Evolutionary conservation across 2,888 invertebrate species (phyloP).

Genomic region (Melieria crassipennis): DNA sequence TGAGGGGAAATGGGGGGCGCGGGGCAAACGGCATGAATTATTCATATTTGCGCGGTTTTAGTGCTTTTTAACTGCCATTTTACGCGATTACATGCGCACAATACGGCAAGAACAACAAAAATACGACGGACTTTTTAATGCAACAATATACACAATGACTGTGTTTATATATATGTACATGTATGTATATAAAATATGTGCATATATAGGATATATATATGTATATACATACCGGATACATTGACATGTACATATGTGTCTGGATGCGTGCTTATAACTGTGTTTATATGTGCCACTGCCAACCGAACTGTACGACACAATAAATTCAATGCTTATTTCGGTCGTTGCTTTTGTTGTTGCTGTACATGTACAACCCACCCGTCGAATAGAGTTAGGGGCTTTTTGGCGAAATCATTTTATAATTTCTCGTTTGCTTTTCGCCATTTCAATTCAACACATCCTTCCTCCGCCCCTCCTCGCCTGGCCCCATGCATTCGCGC

Average conservation of each 20-base stretch:
- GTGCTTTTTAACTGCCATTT: constrained; percentile 23
- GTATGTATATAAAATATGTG: not conserved
- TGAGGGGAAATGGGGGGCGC: too few species aligned
- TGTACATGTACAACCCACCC: not conserved
- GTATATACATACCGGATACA: not conserved
- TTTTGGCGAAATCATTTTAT: not conserved
- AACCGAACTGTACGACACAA: not conserved
- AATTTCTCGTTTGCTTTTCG: not conserved
- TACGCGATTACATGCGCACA: constrained; percentile 12
- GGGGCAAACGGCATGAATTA: constrained; percentile 5
- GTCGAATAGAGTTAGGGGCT: not conserved
- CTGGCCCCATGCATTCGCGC: too few species aligned
- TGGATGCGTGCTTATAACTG: not conserved
- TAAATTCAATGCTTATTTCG: not conserved
- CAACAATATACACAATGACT: too few species aligned
- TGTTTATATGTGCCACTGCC: not conserved
- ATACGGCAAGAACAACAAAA: not conserved
- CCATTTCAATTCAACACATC: too few species aligned
- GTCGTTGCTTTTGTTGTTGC: not conserved
- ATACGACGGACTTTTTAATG: not conserved
- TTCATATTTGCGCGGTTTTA: constrained; percentile 20
- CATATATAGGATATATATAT: not conserved
- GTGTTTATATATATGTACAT: not conserved
- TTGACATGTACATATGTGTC: not conserved
- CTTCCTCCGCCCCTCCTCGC: not conserved